Evolutionary conservation across 2,797 vertebrate genomes (phyloP), one percentile per base, ranked within the genome.

Genomic region (Rhabdophis nuchalis): DNA sequence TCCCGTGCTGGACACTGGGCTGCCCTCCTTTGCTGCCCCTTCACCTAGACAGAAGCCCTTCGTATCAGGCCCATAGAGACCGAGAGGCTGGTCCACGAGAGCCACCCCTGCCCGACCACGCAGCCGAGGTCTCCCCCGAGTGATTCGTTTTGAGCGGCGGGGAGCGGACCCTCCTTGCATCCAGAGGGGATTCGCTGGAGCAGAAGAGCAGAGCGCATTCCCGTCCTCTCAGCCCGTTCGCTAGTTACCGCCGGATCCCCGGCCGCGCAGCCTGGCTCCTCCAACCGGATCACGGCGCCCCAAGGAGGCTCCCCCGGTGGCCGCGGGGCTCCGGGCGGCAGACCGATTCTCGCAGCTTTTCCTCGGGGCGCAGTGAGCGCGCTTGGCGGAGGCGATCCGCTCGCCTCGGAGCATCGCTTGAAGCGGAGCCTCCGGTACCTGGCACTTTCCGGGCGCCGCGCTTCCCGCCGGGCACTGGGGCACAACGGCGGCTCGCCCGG

Each of bases 1-100:
- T 6, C 29, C 3, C 1, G 0, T 18, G 11, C 20, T 12, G 50
- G 20, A 6, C 3, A 0, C 23, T 6, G 4, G 46, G 57, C 32
- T 16, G 86, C 2, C 46, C 7, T 32, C 82, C 64, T 88, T 16
- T 0, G 85, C 23, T 10, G 85, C 90, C 20, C 11, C 14, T 46
- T 41, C 25, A 8, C 32, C 87, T 92, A 56, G 20, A 10, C 16
- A 53, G 41, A 53, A 68, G 68, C 1, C n/a, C 46, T 53, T 32
- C 2, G 1, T 10, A 32, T 41, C 9, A 77, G 72, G 36, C 52
- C 27, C 13, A n/a, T 3, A 29, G 3, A 2, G 85, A 32, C 29
- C 5, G 16, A 54, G 29, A 23, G 18, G 20, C 18, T 11, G 16
- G 16, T 32, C 18, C n/a, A 4, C 25, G 1, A 16, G 29, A 23